Percentiles rank a stretch among this genome's conserved stretches.
These are phyloP conservation scores for Sinohyriopsis cumingii DNA, from an alignment of 2,888 invertebrate genomes.

Conservation along the genomic window DNA sequence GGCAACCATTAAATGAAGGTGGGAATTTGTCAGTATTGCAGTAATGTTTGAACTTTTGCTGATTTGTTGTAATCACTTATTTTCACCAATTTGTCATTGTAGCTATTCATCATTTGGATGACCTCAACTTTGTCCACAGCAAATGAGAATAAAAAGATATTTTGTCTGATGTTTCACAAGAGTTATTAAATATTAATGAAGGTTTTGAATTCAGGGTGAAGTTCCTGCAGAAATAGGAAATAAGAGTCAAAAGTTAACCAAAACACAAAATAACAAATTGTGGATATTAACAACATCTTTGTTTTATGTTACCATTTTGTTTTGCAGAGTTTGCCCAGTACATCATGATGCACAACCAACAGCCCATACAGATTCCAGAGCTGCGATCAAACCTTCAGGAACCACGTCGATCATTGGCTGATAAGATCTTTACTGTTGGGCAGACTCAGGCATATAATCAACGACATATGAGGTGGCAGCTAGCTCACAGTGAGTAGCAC, in stretches of 20 bases:
- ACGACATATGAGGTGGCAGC: conserved; percentile 50
- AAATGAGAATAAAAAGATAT: too few relatives aligned
- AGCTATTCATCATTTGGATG: too few relatives aligned
- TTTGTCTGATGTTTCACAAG: too few relatives aligned
- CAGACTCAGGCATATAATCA: conserved; percentile 47
- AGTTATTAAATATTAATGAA: too few relatives aligned
- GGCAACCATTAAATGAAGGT: too few relatives aligned
- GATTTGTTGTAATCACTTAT: too few relatives aligned
- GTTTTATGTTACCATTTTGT: not conserved
- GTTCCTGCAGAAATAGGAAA: too few relatives aligned
- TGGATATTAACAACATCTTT: not conserved
- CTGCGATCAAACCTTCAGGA: conserved; percentile 67
- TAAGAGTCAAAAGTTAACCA: not conserved
- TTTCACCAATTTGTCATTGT: too few relatives aligned
- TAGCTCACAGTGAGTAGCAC: conserved; percentile 48
- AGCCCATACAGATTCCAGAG: conserved; percentile 68
- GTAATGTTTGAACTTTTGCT: too few relatives aligned
- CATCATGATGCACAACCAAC: conserved; percentile 43
- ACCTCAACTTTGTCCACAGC: too few relatives aligned
- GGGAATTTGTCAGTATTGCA: too few relatives aligned
- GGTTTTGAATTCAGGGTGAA: too few relatives aligned
- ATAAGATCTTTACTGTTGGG: conserved; percentile 61
- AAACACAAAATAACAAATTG: not conserved
- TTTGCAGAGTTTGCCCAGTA: conserved; percentile 62
- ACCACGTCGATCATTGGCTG: conserved; percentile 64